A percentile compares a stretch with the other conserved stretches of the same genome.
Conservation (phyloP, 2,797 vertebrate species). For the Crypturellus tataupa region DNA sequence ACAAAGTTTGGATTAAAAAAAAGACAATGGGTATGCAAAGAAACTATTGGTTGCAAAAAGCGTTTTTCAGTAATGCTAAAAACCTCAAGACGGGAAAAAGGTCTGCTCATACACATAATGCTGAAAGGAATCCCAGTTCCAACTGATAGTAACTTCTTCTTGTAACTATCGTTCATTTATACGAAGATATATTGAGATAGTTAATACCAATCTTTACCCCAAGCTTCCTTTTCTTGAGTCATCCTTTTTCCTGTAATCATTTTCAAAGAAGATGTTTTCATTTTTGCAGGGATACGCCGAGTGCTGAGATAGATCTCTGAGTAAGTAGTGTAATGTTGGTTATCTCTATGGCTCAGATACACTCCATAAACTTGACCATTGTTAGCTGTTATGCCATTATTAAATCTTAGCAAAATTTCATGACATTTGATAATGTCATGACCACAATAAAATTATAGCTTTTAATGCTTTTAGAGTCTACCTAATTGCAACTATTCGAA, state of each 20-base stretch:
- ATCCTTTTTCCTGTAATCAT: not conserved
- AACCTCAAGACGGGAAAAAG: not conserved
- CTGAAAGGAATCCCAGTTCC: not conserved
- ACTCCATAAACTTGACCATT: not conserved
- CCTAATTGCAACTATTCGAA: not conserved
- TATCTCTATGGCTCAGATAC: not conserved
- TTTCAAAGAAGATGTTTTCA: not conserved
- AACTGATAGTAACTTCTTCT: not conserved
- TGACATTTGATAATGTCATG: not conserved
- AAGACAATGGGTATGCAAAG: fast-evolving
- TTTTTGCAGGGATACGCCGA: not conserved
- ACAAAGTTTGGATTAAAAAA: not conserved
- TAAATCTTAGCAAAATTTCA: not conserved
- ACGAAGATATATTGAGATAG: not conserved
- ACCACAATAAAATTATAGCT: not conserved
- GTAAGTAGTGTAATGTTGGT: not conserved
- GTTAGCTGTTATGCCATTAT: not conserved
- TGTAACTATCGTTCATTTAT: not conserved
- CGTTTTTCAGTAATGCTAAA: not conserved
- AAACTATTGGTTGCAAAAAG: too few relatives aligned
- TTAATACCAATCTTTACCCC: not conserved
- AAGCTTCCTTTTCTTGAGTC: not conserved
- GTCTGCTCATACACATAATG: not conserved
- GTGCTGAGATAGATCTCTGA: not conserved
- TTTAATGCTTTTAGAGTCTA: not conserved